A percentile compares a stretch with the other conserved stretches of the same genome.
phyloP scores from a whole-genome alignment of 2,888 invertebrate genomes.

The Parascotia fuliginaria region DNA sequence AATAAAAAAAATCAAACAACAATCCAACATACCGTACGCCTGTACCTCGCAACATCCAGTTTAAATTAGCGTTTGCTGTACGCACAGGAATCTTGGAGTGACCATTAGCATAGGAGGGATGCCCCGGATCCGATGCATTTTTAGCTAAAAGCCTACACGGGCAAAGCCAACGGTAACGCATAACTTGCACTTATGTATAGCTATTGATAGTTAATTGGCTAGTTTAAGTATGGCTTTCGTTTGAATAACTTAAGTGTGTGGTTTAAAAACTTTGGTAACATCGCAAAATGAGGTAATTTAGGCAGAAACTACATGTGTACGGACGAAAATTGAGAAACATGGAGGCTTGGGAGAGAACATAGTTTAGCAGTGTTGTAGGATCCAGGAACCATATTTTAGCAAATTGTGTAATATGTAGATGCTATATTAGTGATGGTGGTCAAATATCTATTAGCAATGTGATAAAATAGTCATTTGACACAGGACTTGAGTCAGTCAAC shows the following conservation, averaged over 20 bases:
- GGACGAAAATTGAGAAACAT: too few species aligned
- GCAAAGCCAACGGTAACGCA: conserved; percentile 29
- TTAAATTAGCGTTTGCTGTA: conserved; percentile 73
- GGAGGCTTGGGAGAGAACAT: too few species aligned
- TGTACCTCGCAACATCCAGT: conserved; percentile 63
- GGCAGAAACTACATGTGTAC: too few species aligned
- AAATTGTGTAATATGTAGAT: too few species aligned
- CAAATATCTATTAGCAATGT: too few species aligned
- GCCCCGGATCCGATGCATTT: conserved; percentile 53
- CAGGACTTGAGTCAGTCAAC: too few species aligned
- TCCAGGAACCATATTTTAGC: too few species aligned
- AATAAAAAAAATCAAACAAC: not conserved
- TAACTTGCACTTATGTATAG: conserved; percentile 32
- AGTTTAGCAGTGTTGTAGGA: too few species aligned
- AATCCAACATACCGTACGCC: conserved; percentile 19
- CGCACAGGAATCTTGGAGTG: conserved; percentile 59
- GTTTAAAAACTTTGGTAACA: conserved; percentile 3
- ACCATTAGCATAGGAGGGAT: conserved; percentile 75
- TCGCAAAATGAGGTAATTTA: too few species aligned
- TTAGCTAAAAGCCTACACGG: conserved; percentile 63
- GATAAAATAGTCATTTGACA: too few species aligned
- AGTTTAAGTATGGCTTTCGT: too few species aligned
- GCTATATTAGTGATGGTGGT: too few species aligned
- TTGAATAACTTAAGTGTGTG: not conserved
- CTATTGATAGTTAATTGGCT: conserved; percentile 56